These are phyloP conservation scores for Drosophila cardini DNA, from an alignment of 1,140 invertebrate species.

Conservation along the genomic window DNA sequence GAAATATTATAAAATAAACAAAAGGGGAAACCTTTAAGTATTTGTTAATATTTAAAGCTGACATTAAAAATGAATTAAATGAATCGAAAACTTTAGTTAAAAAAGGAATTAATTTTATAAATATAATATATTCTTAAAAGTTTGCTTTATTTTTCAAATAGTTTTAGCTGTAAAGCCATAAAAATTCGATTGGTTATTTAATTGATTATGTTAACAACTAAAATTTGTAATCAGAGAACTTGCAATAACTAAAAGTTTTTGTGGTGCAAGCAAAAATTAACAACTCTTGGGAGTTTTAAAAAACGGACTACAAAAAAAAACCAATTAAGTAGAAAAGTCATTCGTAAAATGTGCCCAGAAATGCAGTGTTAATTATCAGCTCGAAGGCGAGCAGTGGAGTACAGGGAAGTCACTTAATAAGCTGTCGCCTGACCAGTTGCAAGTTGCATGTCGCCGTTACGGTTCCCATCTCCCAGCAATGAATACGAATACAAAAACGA, in stretches of 20 bases:
- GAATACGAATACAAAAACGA: neutral
- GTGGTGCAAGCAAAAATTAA: conserved; percentile 2
- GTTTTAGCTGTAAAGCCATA: no score
- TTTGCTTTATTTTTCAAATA: no score
- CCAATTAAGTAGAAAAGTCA: conserved; percentile 36
- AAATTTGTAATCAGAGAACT: neutral
- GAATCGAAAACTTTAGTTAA: neutral
- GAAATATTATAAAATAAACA: conserved; percentile 22
- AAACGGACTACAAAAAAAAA: conserved; percentile 7
- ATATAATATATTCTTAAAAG: no score
- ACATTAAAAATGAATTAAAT: conserved; percentile 10
- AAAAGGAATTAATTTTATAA: neutral
- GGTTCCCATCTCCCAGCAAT: conserved; percentile 10
- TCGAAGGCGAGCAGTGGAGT: neutral
- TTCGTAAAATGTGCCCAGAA: conserved; percentile 44
- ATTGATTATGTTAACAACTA: neutral
- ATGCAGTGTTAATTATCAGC: conserved; percentile 45
- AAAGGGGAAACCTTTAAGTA: conserved; percentile 11
- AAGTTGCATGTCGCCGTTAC: conserved; percentile 37
- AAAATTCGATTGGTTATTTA: no score
- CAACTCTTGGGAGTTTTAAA: conserved; percentile 20
- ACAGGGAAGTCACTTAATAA: conserved; percentile 36
- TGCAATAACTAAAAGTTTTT: conserved; percentile 9
- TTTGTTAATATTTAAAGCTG: conserved; percentile 2
- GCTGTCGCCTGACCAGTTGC: conserved; percentile 42